Base-by-base conservation (phyloP, 2,113 vertebrate species). In the Protomyctophum bolini region DNA sequence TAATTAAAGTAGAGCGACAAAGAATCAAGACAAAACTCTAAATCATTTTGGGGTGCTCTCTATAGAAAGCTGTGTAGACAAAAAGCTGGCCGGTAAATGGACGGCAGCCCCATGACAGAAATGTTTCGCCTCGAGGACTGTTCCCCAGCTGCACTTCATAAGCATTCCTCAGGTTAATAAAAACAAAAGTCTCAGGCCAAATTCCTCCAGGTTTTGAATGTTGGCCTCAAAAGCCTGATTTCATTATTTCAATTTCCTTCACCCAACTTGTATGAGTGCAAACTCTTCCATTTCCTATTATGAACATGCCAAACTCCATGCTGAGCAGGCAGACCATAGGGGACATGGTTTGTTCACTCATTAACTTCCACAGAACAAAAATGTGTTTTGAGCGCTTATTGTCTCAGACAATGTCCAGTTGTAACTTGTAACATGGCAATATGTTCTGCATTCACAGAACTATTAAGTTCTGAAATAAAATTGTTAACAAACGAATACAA, bases 101-200 rank as follows among this genome's bases (percentile, higher is more conserved):
- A 7, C 70, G 60, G 77, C 3, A 3, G 69, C 70, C 75, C 57
- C 55, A 55, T 84, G 86, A 84, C 58, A 66, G 82, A 79, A 57
- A 28, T 59, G 70, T 81, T 80, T 75, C 29, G 83, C 87, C 78
- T 83, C 54, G 2, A 76, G 84, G 81, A 68, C 14, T 28, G 62
- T 76, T 81, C 58, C 11, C 75, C 87, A 87, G 86, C 86, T 90
- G 86, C 61, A 72, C 67, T 83, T 89, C 79, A 90, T 86, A 86
- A 88, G 61, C 57, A 1, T 28, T 54, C 66, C 68, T 60, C 55
- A 82, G 76, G 77, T 88, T 86, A 75, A 87, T 87, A 86, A 87
- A 87, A 84, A 86, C 41, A 11, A 61, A 80, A 58, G 67, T 81
- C 76, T 77, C 56, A 63, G 55, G 70, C 71, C 58, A 66, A 81